A percentile compares a stretch with the other conserved stretches of the same genome.
phyloP scores from a whole-genome alignment of 2,113 vertebrate genomes.

The Gallinago jamesoni region DNA sequence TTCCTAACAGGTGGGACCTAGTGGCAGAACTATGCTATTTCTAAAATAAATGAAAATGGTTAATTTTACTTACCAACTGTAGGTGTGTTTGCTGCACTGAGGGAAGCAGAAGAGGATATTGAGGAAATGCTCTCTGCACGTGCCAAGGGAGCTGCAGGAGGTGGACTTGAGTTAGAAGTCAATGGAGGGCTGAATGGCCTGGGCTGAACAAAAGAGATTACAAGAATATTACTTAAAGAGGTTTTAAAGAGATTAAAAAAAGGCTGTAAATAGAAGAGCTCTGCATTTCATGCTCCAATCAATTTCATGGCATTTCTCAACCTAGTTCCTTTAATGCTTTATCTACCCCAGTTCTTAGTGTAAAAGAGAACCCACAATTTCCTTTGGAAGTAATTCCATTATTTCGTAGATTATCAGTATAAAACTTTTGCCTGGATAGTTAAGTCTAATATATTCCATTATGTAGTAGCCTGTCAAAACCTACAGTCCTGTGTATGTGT shows the following conservation, averaged over 20 bases:
- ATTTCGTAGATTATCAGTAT: neutral
- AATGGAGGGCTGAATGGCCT: slow-evolving; percentile 93
- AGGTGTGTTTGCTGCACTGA: slow-evolving; percentile 93
- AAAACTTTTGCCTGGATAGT: neutral
- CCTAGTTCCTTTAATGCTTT: neutral
- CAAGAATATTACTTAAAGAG: neutral
- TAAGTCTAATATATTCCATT: neutral
- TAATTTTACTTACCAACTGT: slow-evolving; percentile 86
- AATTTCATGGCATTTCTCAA: neutral
- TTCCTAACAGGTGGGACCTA: neutral
- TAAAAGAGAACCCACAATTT: neutral
- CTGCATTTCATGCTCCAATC: neutral
- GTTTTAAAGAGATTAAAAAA: neutral
- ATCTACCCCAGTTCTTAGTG: neutral
- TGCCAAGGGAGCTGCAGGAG: slow-evolving; percentile 88
- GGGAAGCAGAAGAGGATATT: slow-evolving; percentile 91
- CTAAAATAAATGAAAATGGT: neutral
- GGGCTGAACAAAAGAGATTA: slow-evolving; percentile 76
- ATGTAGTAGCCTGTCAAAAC: neutral
- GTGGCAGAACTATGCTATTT: neutral
- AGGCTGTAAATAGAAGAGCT: neutral
- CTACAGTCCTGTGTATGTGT: neutral
- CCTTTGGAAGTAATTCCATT: neutral
- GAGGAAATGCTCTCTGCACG: slow-evolving; percentile 96
- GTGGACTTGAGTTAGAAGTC: slow-evolving; percentile 86